phyloP scores from a whole-genome alignment of 2,797 vertebrate genomes.

The Nothura maculosa region DNA sequence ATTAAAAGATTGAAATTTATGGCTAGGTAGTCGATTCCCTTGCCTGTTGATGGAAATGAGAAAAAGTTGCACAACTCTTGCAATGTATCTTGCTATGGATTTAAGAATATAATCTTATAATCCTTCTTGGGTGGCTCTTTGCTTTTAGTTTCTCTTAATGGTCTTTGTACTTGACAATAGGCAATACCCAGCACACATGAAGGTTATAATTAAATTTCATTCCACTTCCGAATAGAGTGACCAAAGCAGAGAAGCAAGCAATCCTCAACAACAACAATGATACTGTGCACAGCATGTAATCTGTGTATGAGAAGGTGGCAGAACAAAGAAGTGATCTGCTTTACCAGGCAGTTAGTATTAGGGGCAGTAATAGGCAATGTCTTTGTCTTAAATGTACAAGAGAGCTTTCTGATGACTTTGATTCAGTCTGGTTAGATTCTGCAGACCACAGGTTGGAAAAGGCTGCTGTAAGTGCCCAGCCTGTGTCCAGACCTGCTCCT shows the following conservation, averaged over 20 bases:
- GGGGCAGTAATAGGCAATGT: neutral
- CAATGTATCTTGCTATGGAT: neutral
- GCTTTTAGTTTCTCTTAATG: slow-evolving; percentile 22
- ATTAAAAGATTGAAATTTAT: slow-evolving; percentile 38
- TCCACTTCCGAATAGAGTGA: neutral
- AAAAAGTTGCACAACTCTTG: neutral
- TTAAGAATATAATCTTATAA: slow-evolving; percentile 48
- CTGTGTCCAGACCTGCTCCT: neutral
- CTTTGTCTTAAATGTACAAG: neutral
- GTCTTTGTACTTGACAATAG: neutral
- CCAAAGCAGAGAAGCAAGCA: neutral
- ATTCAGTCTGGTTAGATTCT: neutral
- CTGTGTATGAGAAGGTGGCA: neutral
- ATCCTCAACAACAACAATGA: neutral
- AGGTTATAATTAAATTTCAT: slow-evolving; percentile 4
- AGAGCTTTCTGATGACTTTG: neutral
- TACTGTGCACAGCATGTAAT: neutral
- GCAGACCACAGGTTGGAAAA: neutral
- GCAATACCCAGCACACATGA: neutral
- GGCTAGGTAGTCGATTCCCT: slow-evolving; percentile 24
- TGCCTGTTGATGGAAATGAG: slow-evolving; percentile 9
- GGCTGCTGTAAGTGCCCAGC: neutral
- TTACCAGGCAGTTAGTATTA: neutral
- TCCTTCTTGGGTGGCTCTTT: slow-evolving; percentile 19
- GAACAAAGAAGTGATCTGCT: neutral